phyloP scores from a whole-genome alignment of 2,113 vertebrate genomes.

The Emydura subglobosa region DNA sequence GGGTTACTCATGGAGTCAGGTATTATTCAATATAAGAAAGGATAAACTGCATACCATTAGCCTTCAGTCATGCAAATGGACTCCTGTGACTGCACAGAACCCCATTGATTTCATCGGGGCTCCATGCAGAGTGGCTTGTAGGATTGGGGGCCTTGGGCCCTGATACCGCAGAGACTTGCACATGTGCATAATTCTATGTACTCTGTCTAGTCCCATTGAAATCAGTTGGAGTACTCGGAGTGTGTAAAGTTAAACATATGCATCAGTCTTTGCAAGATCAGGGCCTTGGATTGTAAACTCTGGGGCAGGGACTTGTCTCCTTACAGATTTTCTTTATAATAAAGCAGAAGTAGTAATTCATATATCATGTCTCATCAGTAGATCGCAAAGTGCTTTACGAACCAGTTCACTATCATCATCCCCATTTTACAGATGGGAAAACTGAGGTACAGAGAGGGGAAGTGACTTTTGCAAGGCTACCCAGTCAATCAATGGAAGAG shows the following conservation, averaged over 20 bases:
- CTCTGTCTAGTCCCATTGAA: not conserved
- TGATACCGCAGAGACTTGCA: not conserved
- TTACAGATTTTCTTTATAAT: slow-evolving; percentile 1
- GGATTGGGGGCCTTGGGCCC: not conserved
- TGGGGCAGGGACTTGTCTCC: not conserved
- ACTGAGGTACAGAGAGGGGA: not conserved
- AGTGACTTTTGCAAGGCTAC: too few relatives aligned
- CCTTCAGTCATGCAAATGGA: too few relatives aligned
- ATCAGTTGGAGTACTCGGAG: not conserved
- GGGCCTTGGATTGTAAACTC: slow-evolving; percentile 5
- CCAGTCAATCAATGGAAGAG: too few relatives aligned
- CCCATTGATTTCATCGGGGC: too few relatives aligned
- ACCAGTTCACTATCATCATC: not conserved
- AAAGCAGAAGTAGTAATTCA: too few relatives aligned
- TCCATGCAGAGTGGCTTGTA: not conserved
- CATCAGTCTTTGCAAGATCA: not conserved
- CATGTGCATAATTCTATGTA: not conserved
- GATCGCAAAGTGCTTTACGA: rapidly evolving
- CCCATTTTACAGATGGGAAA: not conserved
- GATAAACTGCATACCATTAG: too few relatives aligned
- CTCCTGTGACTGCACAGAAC: too few relatives aligned
- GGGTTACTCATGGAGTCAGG: not conserved
- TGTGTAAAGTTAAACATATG: not conserved
- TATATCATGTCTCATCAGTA: not conserved
- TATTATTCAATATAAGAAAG: too few relatives aligned